phyloP scores from a whole-genome alignment of 2,888 invertebrate species.

The Melolontha melolontha region DNA sequence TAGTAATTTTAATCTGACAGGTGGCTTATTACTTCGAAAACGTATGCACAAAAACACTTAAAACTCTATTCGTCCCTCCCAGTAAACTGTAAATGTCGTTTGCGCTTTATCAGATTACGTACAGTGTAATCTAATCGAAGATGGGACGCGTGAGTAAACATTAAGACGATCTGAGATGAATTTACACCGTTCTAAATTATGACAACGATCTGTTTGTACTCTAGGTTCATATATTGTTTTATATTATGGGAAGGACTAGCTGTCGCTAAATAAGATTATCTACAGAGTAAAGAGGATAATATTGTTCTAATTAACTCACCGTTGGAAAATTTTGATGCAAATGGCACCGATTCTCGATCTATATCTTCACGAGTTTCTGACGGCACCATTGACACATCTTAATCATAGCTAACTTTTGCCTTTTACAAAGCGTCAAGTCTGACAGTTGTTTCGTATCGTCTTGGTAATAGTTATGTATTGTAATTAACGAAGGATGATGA shows the following conservation, averaged over 20 bases:
- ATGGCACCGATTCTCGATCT: conserved; percentile 39
- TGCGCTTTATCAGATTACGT: conserved; percentile 10
- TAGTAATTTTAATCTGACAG: conserved; percentile 18
- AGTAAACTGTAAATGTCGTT: conserved; percentile 41
- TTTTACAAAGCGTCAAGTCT: background rate
- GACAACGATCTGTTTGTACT: conserved; percentile 17
- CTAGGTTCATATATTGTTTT: background rate
- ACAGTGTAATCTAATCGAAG: conserved; percentile 19
- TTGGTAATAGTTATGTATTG: too few species aligned
- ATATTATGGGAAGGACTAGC: background rate
- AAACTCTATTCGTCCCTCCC: background rate
- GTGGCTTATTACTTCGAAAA: background rate
- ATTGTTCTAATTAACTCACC: conserved; percentile 35
- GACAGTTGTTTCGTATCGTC: too few species aligned
- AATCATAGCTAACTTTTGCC: conserved; percentile 38
- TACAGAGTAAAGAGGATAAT: conserved; percentile 9
- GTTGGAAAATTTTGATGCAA: conserved; percentile 35
- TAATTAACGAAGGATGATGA: too few species aligned
- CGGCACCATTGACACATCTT: conserved; percentile 43
- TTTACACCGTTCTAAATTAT: conserved; percentile 27
- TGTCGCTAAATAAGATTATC: background rate
- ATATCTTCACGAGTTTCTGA: conserved; percentile 39
- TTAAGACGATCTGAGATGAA: conserved; percentile 39
- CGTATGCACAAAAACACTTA: too few species aligned
- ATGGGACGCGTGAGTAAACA: conserved; percentile 42